Base-by-base conservation (phyloP, 2,888 invertebrate species). In the Adineta ricciae region DNA sequence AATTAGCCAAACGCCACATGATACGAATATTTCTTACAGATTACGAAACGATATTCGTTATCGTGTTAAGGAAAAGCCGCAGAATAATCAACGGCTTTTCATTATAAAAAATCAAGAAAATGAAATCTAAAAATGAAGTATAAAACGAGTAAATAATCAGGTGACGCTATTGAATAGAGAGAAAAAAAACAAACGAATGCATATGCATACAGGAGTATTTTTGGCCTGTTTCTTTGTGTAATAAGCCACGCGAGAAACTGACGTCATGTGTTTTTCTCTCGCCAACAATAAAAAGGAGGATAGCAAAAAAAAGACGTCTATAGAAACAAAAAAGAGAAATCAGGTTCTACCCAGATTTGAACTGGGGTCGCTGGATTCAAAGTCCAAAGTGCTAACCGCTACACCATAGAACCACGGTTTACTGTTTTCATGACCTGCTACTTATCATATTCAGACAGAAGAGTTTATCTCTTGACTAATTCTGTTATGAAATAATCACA, bases 311-410 rank as follows among this genome's bases (percentile, higher is more conserved):
- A 54, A 54, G 24, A 54, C 21, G 24, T 54, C 3, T 21, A 46
- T 5, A 46, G n/a, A 16, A 32, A 32, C 5, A 36, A 14, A 19
- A 16, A 64, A 27, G 32, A 8, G 32, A 64, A 64, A 24, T 16
- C 64, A 64, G 64, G 64, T 64, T 64, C 64, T 64, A 78, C 78
- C 78, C 78, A 78, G 78, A 78, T 78, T 78, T 78, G 78, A 78
- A 78, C 78, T 78, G 78, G 78, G 78, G 78, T 78, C 41, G 78
- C 78, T 78, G 78, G 78, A 78, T 78, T 78, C 78, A 78, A 78
- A 78, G 78, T 78, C 78, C 78, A 78, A 41, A 78, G 78, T 78
- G 78, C 78, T 78, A 64, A 78, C 78, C 78, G 78, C 78, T 78
- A 78, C 78, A 78, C 78, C 78, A 78, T 78, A 78, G 78, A 78